These are phyloP conservation scores for Eumerus sabulonum DNA, from an alignment of 2,888 invertebrate species.

Conservation along the genomic window DNA sequence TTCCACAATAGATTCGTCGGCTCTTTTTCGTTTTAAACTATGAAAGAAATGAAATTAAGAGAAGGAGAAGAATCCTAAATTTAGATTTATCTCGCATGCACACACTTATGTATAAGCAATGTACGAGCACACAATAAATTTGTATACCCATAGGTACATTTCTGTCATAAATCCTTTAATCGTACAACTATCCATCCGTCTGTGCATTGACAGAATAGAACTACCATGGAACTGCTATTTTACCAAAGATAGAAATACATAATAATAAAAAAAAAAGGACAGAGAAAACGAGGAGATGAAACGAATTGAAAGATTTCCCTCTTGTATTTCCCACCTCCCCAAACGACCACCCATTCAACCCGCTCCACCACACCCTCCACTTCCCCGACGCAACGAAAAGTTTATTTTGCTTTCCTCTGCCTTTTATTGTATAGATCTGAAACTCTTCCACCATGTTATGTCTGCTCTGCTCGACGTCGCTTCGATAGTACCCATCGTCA, in stretches of 20 bases:
- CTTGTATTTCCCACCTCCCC: slow-evolving; percentile 38
- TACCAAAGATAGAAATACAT: slow-evolving; percentile 16
- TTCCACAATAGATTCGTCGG: too few species aligned
- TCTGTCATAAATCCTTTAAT: slow-evolving; percentile 50
- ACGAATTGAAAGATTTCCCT: slow-evolving; percentile 56
- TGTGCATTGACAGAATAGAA: slow-evolving; percentile 43
- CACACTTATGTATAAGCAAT: slow-evolving; percentile 1
- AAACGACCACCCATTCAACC: slow-evolving; percentile 5
- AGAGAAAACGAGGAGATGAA: slow-evolving; percentile 40
- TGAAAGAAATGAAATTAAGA: too few species aligned
- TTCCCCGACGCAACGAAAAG: slow-evolving; percentile 37
- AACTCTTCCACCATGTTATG: slow-evolving; percentile 47
- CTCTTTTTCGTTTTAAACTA: too few species aligned
- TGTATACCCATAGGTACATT: slow-evolving; percentile 21
- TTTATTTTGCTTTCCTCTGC: slow-evolving; percentile 46
- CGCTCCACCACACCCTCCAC: slow-evolving; percentile 7
- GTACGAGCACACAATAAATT: slow-evolving; percentile 14
- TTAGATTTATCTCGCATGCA: slow-evolving; percentile 29
- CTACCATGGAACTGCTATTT: slow-evolving; percentile 56
- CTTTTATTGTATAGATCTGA: slow-evolving; percentile 25
- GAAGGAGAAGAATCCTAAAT: slow-evolving; percentile 13
- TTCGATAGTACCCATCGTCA: too few species aligned
- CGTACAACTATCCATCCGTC: slow-evolving; percentile 54
- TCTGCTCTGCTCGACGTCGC: too few species aligned
- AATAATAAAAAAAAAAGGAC: slow-evolving; percentile 11